Conservation (phyloP, 2,797 vertebrate species). For the Typhlichthys subterraneus region DNA sequence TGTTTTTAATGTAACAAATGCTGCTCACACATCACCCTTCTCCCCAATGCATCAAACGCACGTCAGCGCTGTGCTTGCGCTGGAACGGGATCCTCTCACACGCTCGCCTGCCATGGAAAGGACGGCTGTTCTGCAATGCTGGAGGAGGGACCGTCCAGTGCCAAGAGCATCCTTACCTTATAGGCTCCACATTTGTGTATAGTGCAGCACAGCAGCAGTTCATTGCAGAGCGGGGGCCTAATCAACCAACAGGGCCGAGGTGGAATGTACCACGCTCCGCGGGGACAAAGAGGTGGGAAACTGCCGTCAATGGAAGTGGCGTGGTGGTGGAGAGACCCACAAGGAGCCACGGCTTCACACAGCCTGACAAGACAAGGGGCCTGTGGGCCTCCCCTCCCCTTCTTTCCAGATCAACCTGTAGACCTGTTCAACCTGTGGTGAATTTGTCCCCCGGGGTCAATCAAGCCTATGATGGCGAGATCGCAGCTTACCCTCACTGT, state of each 20-base stretch:
- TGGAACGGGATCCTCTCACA: constrained; percentile 17
- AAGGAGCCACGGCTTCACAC: neutral
- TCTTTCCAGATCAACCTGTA: neutral
- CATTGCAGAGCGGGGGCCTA: constrained; percentile 53
- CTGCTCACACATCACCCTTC: constrained; percentile 26
- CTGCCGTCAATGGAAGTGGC: constrained; percentile 6
- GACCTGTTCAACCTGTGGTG: too few relatives aligned
- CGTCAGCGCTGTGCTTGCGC: constrained; percentile 18
- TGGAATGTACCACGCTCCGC: constrained; percentile 50
- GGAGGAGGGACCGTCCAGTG: constrained; percentile 51
- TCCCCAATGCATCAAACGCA: neutral
- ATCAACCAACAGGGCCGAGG: constrained; percentile 52
- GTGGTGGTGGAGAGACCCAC: neutral
- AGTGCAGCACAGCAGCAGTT: constrained; percentile 40
- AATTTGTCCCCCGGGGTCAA: too few relatives aligned
- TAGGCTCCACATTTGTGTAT: constrained; percentile 62
- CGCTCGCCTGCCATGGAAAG: constrained; percentile 73
- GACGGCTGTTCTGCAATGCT: constrained; percentile 58
- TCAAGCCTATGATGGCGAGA: too few relatives aligned
- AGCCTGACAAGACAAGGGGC: constrained; percentile 2
- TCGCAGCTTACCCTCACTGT: too few relatives aligned
- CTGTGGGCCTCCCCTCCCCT: constrained; percentile 1
- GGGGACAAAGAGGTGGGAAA: constrained; percentile 37
- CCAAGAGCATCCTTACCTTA: constrained; percentile 83
- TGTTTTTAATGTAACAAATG: constrained; percentile 15